phyloP scores from a whole-genome alignment of 2,113 vertebrate genomes.

The Sula dactylatra region DNA sequence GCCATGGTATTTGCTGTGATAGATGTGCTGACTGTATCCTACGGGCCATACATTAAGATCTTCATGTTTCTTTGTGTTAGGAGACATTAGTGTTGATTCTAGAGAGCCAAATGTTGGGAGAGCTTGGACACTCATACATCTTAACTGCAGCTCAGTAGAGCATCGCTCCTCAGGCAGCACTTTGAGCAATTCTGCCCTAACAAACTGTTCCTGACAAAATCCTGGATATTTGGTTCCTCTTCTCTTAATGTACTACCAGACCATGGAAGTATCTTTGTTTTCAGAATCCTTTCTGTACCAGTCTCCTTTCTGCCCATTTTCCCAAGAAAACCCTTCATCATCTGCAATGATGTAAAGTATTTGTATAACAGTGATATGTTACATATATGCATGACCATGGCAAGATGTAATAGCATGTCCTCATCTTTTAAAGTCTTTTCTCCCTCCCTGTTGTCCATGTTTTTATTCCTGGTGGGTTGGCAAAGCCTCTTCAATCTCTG shows the following conservation, averaged over 20 bases:
- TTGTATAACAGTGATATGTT: neutral
- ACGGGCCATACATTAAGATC: neutral
- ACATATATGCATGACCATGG: fast-evolving
- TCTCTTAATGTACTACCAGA: neutral
- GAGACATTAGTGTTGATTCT: neutral
- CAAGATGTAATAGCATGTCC: neutral
- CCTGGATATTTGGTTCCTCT: neutral
- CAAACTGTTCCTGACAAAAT: neutral
- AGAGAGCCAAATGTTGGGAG: neutral
- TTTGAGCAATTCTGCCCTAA: neutral
- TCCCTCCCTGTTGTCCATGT: neutral
- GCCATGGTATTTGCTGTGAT: neutral
- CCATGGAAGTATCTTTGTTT: neutral
- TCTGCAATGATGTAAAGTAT: neutral
- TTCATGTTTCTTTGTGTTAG: neutral
- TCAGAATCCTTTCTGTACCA: neutral
- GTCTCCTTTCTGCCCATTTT: neutral
- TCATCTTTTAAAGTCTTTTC: neutral
- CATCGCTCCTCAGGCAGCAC: neutral
- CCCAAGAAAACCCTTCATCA: neutral
- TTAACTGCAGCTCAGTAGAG: neutral
- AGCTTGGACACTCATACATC: neutral
- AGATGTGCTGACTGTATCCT: neutral
- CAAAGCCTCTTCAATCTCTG: neutral
- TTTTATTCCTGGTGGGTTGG: neutral